Base-by-base conservation (phyloP, 2,888 invertebrate species). In the Argyresthia albistria region DNA sequence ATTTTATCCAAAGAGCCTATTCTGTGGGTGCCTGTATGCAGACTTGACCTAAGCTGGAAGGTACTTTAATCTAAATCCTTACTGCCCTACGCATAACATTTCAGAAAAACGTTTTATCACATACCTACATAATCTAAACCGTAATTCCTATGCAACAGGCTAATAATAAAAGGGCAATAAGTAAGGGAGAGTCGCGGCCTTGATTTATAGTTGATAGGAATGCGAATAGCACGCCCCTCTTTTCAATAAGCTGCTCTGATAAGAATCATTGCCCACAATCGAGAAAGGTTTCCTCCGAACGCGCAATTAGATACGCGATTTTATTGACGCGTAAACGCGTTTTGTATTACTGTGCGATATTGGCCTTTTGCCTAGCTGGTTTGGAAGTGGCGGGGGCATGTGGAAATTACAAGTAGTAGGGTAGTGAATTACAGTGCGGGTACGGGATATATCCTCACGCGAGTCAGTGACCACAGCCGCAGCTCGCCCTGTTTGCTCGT, bases 151-250 rank as follows among this genome's bases (percentile, higher is more conserved):
- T 63, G 71, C 69, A 72, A 73, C 66, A 69, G 70, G 69, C 75
- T 78, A 79, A 80, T 51, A 47, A 52, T 82, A 82, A 80, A 76
- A 65, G 67, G 70, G 76, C 69, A 81, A 83, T 83, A 83, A 81
- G 80, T 78, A 68, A 66, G 66, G 67, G 65, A 62, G 61, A 69
- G 62, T 60, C 58, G 64, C 57, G 64, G 62, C 57, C 62, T 73
- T 80, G 86, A 86, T 86, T 86, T 86, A 86, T 83, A 75, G 79
- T 65, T 60, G 69, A 69, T 67, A 69, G 84, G 82, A 83, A 80
- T 80, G 71, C 68, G 67, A 60, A 52, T 61, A 25, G 45, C 48
- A 12, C 61, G 69, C 71, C 80, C 80, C 70, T 67, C 73, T 52
- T 79, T 83, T 86, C 83, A 83, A 86, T 84, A 83, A 82, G 70